Evolutionary conservation across 2,888 invertebrate species (phyloP), one percentile per base, ranked within the genome.

Genomic region (Boloria selene): DNA sequence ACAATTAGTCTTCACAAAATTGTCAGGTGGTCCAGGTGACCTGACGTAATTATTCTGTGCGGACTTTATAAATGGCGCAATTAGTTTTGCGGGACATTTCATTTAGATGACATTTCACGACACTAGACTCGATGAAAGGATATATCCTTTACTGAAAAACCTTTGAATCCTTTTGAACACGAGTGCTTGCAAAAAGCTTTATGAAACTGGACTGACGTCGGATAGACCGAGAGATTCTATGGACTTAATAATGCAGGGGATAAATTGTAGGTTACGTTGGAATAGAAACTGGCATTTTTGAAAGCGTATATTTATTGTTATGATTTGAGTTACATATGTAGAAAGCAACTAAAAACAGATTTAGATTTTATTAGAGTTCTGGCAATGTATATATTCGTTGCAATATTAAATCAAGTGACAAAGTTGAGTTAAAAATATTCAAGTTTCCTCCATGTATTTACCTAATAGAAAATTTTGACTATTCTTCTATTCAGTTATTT

Each of bases 181-280:
- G 73, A 74, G 73, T 72, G 74, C 76, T 74, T 73, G 74, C 70
- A 76, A 82, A 79, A 80, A 76, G 74, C 70, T 78, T 82, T 82
- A 78, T 74, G 66, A 64, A 68, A 70, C 70, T 68, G 70, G 72
- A 67, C 73, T 70, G 74, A 75, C 73, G 76, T 76, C 77, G 45
- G 5, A 55, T 26, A 73, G 76, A 72, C 67, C 78, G 80, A 84
- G 83, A 85, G 85, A 85, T 85, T 84, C 79, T 74, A 72, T 74
- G 71, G 74, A 73, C 78, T 85, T 77, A 85, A 86, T 88, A 86
- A 85, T 86, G 85, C 79, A 88, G 67, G 75, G 79, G 77, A 76
- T 77, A 78, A 76, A 76, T 45, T 22, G 38, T 44, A 45, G 22
- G 61, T 64, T 67, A 59, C 59, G 66, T 65, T 72, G 18, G 53